These are phyloP conservation scores for Papilio demoleus DNA, from an alignment of 2,888 invertebrate species.

Conservation along the genomic window DNA sequence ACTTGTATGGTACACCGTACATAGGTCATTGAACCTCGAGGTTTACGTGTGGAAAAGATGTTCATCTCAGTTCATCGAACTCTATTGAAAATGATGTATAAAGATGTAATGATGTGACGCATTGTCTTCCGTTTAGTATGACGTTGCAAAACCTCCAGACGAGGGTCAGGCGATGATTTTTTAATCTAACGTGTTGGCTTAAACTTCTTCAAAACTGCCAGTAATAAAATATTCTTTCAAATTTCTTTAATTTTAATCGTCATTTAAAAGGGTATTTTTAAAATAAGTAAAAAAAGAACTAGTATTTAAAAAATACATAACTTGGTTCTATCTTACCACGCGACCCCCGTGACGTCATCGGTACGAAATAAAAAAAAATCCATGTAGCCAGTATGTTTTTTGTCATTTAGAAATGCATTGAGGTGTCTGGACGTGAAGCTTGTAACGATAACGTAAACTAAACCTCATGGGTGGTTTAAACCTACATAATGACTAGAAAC, in stretches of 20 bases:
- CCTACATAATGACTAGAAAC: too few species aligned
- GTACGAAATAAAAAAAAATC: too few species aligned
- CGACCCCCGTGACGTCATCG: too few species aligned
- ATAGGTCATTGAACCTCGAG: slow-evolving; percentile 50
- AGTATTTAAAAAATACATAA: too few species aligned
- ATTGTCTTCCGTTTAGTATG: slow-evolving; percentile 49
- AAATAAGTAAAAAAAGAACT: too few species aligned
- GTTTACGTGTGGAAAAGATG: slow-evolving; percentile 46
- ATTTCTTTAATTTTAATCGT: not conserved
- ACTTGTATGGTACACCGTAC: slow-evolving; percentile 41
- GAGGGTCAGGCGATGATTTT: slow-evolving; percentile 14
- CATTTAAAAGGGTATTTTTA: not conserved
- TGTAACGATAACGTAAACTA: too few species aligned
- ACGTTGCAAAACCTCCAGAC: slow-evolving; percentile 20
- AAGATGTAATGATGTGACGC: slow-evolving; percentile 48
- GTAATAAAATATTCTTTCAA: not conserved
- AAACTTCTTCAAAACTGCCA: slow-evolving; percentile 1
- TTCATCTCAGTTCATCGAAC: slow-evolving; percentile 56
- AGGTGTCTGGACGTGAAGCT: too few species aligned
- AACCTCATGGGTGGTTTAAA: too few species aligned
- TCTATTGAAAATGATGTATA: slow-evolving; percentile 54
- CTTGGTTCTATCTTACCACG: too few species aligned
- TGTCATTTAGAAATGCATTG: too few species aligned
- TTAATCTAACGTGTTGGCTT: not conserved
- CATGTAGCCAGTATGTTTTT: too few species aligned